Evolutionary conservation across 2,797 vertebrate genomes (phyloP), one percentile per base, ranked within the genome.

Genomic region (Takifugu ocellatus): DNA sequence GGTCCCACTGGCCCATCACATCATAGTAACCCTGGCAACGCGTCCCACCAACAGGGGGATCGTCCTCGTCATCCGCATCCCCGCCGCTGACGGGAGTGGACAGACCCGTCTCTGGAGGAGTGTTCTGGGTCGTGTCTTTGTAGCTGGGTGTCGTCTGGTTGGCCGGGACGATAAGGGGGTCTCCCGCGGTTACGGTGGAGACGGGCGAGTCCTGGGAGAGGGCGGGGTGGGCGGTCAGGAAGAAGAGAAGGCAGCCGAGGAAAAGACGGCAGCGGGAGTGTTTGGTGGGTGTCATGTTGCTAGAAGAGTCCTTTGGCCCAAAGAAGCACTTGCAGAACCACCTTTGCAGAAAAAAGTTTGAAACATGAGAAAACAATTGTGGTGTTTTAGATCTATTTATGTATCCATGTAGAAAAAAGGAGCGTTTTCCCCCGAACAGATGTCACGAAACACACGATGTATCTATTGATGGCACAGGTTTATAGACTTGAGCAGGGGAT

Each of bases 1-100:
- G 95, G 79, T 99, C 96, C 96, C 96, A 99, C 58, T 99, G 96
- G 55, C 96, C 96, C 96, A 98, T 98, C 61, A 98, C 96, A 54
- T 99, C 96, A 57, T 97, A 99, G 89, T 99, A 99, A 42, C 96
- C 96, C 59, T 92, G 91, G 84, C 97, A 99, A 70, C 94, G 92
- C n/a, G 93, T 95, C 1, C 93, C 94, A 0, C 91, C 88, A 0
- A 63, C 9, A 2, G 88, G 78, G 44, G 79, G 81, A 27, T 31
- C 61, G 6, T 92, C 90, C 60, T 91, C 89, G 14, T 90, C 87
- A 1, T 91, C 90, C 0, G 75, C 65, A 8, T 88, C 85, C 3
- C 84, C 82, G 3, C 88, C 87, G 2, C 82, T 87, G 59, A 43
- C 72, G 21, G 91, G 84, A 25, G 88, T 88, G 61, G 85, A 90